These are phyloP conservation scores for Muricea muricata DNA, from an alignment of 92 coral and sea anemone genomes.

Conservation along the genomic window DNA sequence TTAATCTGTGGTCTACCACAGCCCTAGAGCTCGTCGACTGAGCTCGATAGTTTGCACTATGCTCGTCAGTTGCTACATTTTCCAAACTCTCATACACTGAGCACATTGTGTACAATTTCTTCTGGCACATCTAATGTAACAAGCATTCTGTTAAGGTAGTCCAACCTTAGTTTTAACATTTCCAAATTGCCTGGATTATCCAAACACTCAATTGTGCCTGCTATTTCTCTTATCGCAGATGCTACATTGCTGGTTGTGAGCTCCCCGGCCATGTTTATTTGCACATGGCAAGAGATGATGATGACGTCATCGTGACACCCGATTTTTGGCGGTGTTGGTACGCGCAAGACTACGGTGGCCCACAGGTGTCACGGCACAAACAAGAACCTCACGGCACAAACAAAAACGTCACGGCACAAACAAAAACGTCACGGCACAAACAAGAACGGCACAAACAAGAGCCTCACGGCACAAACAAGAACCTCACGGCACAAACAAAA, in stretches of 20 bases:
- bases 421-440: no score
- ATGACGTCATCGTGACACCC: no score
- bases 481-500: not conserved
- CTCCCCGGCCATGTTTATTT: not conserved
- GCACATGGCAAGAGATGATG: no score
- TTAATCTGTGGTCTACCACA: not conserved
- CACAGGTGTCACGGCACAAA: no score
- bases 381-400: no score
- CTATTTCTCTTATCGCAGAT: not conserved
- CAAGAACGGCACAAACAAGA: not conserved
- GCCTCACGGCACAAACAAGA: not conserved
- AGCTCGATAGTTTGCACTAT: not conserved
- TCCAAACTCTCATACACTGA: not conserved
- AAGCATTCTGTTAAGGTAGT: slow-evolving; percentile 31
- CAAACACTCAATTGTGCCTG: not conserved
- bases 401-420: no score
- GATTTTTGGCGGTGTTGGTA: no score
- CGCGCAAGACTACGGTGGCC: no score
- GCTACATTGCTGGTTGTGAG: not conserved
- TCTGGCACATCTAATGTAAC: slow-evolving; percentile 33
- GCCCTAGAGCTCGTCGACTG: not conserved
- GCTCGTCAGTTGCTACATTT: not conserved
- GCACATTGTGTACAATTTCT: not conserved
- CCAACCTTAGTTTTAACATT: not conserved
- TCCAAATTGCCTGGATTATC: not conserved